Percentiles rank a stretch among this genome's conserved stretches.
phyloP scores from a whole-genome alignment of 1,140 invertebrate genomes.

The Sarcophaga peregrina region DNA sequence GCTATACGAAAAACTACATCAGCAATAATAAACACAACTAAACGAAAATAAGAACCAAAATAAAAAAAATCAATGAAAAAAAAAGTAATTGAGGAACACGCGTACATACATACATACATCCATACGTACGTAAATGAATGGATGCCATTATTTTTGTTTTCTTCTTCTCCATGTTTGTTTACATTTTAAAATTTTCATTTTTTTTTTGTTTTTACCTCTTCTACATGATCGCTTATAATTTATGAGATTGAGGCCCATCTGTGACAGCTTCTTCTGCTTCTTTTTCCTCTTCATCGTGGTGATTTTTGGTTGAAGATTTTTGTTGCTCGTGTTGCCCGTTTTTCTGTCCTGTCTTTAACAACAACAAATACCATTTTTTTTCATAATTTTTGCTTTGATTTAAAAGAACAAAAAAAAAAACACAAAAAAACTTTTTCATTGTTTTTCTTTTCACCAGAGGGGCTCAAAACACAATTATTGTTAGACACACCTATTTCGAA shows the following conservation, averaged over 20 bases:
- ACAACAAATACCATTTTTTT: too few relatives aligned
- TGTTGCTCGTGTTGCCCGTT: neutral
- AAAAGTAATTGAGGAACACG: too few relatives aligned
- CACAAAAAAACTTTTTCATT: neutral
- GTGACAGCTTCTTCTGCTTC: conserved; percentile 26
- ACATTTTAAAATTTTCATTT: neutral
- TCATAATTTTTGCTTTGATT: too few relatives aligned
- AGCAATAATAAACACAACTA: too few relatives aligned
- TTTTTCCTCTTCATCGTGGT: neutral
- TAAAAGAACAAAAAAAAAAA: too few relatives aligned
- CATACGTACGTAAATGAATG: neutral
- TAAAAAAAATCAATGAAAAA: too few relatives aligned
- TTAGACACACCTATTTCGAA: conserved; percentile 3
- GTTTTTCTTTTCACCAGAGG: neutral
- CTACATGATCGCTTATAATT: conserved; percentile 39
- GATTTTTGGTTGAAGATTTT: neutral
- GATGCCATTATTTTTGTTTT: conserved; percentile 24
- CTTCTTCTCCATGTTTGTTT: conserved; percentile 28
- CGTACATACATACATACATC: neutral
- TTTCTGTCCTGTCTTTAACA: neutral
- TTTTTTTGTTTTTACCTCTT: neutral
- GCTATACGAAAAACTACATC: too few relatives aligned
- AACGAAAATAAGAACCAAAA: too few relatives aligned
- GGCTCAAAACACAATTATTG: conserved; percentile 14
- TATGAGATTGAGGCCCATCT: conserved; percentile 30